Base-by-base conservation (phyloP, 2,797 vertebrate genomes). In the Hapalemur alaotrensis region DNA sequence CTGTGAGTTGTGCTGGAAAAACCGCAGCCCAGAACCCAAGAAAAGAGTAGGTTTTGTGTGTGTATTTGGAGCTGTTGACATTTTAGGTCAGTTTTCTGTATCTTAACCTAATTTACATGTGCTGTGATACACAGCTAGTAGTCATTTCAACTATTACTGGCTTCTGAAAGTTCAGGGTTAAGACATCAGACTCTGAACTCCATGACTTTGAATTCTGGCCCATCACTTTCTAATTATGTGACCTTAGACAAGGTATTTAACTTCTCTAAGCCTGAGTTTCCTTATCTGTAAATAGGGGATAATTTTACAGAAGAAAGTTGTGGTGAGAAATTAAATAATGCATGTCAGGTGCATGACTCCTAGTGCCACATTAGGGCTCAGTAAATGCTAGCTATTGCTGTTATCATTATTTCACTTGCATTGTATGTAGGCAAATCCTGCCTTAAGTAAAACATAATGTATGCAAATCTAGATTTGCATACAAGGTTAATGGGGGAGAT, bases 261-360 rank as follows among this genome's bases (percentile, higher is more conserved):
- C 41, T 89, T 95, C 23, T 78, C 67, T 82, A 70, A 93, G 61
- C 7, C 79, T 72, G 4, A 3, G 52, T 87, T 83, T 94, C 61
- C n/a, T 96, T 52, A 86, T 91, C 65, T 46, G 41, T 87, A 83
- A 96, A 95, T 48, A 85, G 28, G 35, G 35, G 63, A 89, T 91
- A 28, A 59, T 65, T 95, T 93, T 89, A 70, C 78, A 92, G 67
- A 84, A 91, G 78, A 61, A 96, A 69, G 10, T 69, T 93, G 84
- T 41, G 38, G 50, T 70, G 46, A 97, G 72, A 95, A 90, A 94
- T 90, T 57, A 93, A 96, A 88, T 72, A 89, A 78, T 54, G 41
- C 32, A 59, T 72, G 20, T 69, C 86, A 92, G 81, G 88, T 83
- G n/a, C 17, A 10, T 69, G 81, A 88, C 23, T 69, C 23, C 32